Evolutionary conservation across 2,888 invertebrate species (phyloP), one percentile per base, ranked within the genome.

Genomic region (Hydraecia micacea): DNA sequence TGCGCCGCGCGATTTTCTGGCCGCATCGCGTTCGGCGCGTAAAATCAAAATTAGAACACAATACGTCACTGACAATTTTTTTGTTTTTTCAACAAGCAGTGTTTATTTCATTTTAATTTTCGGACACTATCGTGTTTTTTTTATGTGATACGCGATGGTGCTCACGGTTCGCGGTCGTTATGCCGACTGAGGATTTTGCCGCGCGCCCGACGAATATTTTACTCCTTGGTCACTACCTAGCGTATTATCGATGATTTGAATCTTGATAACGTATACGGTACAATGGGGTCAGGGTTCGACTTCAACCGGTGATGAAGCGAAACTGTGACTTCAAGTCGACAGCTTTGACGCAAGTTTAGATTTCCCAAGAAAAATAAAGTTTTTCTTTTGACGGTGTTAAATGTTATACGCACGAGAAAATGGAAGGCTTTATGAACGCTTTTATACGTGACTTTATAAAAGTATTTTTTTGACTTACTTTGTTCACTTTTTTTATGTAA

Each of bases 271-370:
- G 89, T 84, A 42, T 42, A 90, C 87, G 87, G 90, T 90, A 92
- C 92, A 94, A 93, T 90, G 92, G 92, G 96, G 96, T 96, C 96
- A 96, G 94, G 96, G 96, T 92, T 94, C 90, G 89, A 93, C 93
- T 92, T 91, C 89, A 92, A 91, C 91, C 92, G 89, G 90, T 91
- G 89, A 90, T 88, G 87, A 88, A 90, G 87, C 86, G 83, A 87
- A 89, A 86, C 85, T 78, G 73, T 88, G 87, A 89, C 89, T 88
- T 85, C 77, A 67, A 80, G 72, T 60, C 73, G 75, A 85, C 81
- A 84, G 80, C 60, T 83, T 80, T 79, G 73, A 83, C 78, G 73
- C n/a, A 83, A 86, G 73, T 84, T 86, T 87, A 79, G 78, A 73
- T 84, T 85, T 77, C 63, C 9, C 46, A 65, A 32, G 75, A 55